Base-by-base conservation (phyloP, 2,797 vertebrate genomes). In the Okamejei kenojei region DNA sequence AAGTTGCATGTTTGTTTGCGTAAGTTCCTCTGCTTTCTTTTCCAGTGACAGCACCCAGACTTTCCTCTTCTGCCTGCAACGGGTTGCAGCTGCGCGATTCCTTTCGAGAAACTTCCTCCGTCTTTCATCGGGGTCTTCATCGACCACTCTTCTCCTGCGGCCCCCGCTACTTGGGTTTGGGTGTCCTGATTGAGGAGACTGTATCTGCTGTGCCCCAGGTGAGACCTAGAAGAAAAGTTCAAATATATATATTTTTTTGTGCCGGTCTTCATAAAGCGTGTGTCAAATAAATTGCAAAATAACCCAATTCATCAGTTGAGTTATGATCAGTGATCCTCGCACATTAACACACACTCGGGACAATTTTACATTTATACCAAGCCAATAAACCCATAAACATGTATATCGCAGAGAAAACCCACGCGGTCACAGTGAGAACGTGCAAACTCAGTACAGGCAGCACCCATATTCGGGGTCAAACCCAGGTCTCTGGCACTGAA, bases 21-120 rank as follows among this genome's bases (percentile, higher is more conserved):
- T 99, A 96, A 99, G 98, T 96, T 99, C 99, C 95, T 99, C 99
- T 90, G 99, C 99, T 96, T 99, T 99, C 97, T 99, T 99, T 97
- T 99, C 99, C 96, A 99, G 96, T 94, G 99, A 99, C 96, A 99
- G 98, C 97, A 99, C 99, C 99, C 99, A 99, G 96, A 99, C 98
- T 98, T 99, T 99, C 96, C 99, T 98, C 97, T 99, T 99, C 97
- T 99, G 99, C 94, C 99, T 97, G 97, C 99, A 99, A 94, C 99
- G 97, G 0, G 99, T 99, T 93, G 99, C 99, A 0, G 99, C 99
- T 0, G 99, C 99, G 94, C 99, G 96, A 96, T 99, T 99, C 93
- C 99, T 96, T 96, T 99, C 99, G 95, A 99, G 97, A 96, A 99
- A 99, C 96, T 99, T 99, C 95, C 99, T 96, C 94, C 99, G 96